Conservation (phyloP, 1,140 invertebrate species). For the Heterodera carotae region DNA sequence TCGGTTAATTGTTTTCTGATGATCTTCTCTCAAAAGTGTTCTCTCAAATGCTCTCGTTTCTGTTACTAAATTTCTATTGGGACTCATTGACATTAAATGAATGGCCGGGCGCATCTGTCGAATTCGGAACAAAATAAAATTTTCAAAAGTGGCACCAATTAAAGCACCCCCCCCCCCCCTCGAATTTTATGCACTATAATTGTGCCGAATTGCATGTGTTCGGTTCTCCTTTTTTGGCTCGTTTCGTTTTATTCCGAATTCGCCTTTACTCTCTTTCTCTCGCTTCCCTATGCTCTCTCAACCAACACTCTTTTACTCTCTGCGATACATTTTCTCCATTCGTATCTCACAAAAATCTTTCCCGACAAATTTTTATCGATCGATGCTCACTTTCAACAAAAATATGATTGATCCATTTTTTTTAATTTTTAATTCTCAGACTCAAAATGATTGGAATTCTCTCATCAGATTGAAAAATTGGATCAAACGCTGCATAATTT, state of each 20-base stretch:
- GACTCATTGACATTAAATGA: not conserved
- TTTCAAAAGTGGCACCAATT: not conserved
- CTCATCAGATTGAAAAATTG: not conserved
- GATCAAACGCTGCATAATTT: not conserved
- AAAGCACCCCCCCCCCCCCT: too few relatives aligned
- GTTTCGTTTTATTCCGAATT: not conserved
- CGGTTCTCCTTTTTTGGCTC: too few relatives aligned
- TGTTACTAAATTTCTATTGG: constrained; percentile 6
- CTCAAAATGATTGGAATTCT: too few relatives aligned
- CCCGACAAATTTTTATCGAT: not conserved
- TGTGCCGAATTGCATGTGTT: too few relatives aligned
- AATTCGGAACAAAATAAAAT: not conserved
- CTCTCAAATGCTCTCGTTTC: constrained; percentile 3
- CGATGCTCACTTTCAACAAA: constrained; percentile 5
- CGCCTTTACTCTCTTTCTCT: not conserved
- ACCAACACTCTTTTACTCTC: not conserved
- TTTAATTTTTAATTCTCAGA: not conserved
- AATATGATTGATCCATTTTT: not conserved
- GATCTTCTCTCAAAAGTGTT: not conserved
- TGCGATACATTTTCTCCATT: constrained; percentile 10
- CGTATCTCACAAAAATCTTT: not conserved
- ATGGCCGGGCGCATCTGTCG: too few relatives aligned
- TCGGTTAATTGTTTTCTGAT: not conserved
- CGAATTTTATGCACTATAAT: too few relatives aligned
- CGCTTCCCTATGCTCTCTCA: not conserved